Percentiles rank a stretch among this genome's conserved stretches.
phyloP scores from a whole-genome alignment of 2,797 vertebrate genomes.

The Erpetoichthys calabaricus region DNA sequence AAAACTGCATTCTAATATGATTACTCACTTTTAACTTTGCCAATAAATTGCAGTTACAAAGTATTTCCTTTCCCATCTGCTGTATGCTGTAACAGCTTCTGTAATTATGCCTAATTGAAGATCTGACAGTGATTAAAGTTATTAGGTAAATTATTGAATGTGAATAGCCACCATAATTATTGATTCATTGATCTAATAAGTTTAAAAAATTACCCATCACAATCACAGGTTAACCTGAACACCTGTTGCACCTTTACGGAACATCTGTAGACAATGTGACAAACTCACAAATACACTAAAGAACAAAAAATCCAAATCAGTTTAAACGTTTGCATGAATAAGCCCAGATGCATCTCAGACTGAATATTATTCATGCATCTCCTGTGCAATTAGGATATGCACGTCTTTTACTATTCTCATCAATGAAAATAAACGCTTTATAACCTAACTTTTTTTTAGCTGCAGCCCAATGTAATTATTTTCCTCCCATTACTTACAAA shows the following conservation, averaged over 20 bases:
- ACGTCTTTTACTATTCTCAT: too few species aligned
- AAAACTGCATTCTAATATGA: too few species aligned
- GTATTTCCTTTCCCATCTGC: conserved; percentile 65
- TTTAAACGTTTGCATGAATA: too few species aligned
- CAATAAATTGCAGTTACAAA: conserved; percentile 28
- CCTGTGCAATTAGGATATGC: too few species aligned
- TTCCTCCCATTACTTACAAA: background rate
- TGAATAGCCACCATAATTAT: conserved; percentile 71
- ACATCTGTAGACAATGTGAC: conserved; percentile 57
- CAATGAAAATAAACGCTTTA: too few species aligned
- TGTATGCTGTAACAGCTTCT: conserved; percentile 71
- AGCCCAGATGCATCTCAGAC: too few species aligned
- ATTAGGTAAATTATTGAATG: conserved; percentile 64
- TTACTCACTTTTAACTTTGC: too few species aligned
- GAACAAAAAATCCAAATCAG: too few species aligned
- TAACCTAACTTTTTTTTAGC: too few species aligned
- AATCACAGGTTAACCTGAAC: conserved; percentile 63
- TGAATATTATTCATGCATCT: too few species aligned
- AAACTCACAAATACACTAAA: conserved; percentile 15
- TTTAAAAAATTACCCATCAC: conserved; percentile 74
- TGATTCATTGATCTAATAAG: conserved; percentile 89
- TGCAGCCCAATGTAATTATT: too few species aligned
- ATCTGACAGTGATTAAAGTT: conserved; percentile 80
- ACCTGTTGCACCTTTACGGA: conserved; percentile 62
- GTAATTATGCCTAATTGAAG: conserved; percentile 77